phyloP scores from a whole-genome alignment of 2,113 vertebrate species.

The Colius striatus region DNA sequence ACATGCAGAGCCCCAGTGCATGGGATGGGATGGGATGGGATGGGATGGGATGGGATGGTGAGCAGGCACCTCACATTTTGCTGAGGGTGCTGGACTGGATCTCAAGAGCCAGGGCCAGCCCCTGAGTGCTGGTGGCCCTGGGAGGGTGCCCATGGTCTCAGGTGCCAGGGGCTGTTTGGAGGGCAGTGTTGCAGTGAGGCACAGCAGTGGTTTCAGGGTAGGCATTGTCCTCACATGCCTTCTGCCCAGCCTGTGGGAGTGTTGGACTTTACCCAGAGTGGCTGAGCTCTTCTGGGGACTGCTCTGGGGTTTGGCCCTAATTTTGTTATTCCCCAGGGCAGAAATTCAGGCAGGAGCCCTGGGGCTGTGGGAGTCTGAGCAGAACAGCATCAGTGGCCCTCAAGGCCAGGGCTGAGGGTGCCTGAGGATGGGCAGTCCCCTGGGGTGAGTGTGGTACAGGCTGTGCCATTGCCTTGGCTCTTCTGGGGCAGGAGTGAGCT shows the following conservation, averaged over 20 bases:
- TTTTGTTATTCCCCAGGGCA: background rate
- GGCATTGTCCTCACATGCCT: background rate
- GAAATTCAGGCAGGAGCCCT: background rate
- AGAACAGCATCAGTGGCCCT: background rate
- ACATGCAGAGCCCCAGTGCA: fast-evolving
- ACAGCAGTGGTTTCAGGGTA: background rate
- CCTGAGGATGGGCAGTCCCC: background rate
- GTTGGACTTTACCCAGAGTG: background rate
- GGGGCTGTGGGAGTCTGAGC: background rate
- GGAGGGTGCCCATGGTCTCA: fast-evolving
- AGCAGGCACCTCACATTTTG: background rate
- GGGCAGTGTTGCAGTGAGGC: background rate
- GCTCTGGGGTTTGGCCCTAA: background rate
- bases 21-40: fast-evolving
- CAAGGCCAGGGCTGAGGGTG: background rate
- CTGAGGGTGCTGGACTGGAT: background rate
- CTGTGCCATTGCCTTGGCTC: background rate
- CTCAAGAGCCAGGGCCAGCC: background rate
- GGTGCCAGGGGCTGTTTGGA: background rate
- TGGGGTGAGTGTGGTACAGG: background rate
- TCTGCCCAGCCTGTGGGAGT: no score
- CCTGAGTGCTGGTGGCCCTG: background rate
- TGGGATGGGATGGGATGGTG: background rate
- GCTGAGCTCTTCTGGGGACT: background rate
- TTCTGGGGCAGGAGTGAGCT: background rate